Evolutionary conservation across 2,797 vertebrate genomes (phyloP), one percentile per base, ranked within the genome.

Genomic region (Rhyacichthys aspro): DNA sequence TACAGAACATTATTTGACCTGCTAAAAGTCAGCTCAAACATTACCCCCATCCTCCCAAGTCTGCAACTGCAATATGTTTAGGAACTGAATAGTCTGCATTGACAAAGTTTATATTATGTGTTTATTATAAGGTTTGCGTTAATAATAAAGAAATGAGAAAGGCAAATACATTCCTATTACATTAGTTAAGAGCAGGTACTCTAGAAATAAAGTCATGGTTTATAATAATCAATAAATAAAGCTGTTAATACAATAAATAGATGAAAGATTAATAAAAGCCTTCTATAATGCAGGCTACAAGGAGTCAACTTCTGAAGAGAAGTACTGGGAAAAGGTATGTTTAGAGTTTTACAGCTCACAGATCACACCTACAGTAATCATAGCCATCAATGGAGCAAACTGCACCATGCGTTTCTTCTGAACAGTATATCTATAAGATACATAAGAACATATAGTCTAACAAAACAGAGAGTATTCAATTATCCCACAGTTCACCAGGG

Each of bases 371-470:
- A 91, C 68, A 85, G 83, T 73, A 73, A 86, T 82, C 61, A 79
- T 49, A 49, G 86, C 80, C 66, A 81, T 71, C 64, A 82, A 84
- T 75, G 92, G 92, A 94, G 76, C 92, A 88, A 86, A 86, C 69
- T 56, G 92, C 84, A 92, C 94, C 94, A 91, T 63, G 81, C 38
- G 74, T 78, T 85, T 94, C 91, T 94, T 93, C 90, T 92, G 92
- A 93, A 90, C 93, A 91, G 79, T 91, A 95, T 95, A 95, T 96
- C 95, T 96, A 96, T 96, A 95, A 95, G 95, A 95, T 96, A 96
- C 93, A 95, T 94, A 62, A 86, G 70, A 86, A 83, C 87, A 84
- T 85, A 90, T 72, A 78, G 87, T 85, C 94, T 94, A 93, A 88
- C 74, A 89, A 78, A 60, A 69, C 34, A 53, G 58, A 75, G 32